Conservation (phyloP, 2,888 invertebrate genomes). For the Dione vanillae region DNA sequence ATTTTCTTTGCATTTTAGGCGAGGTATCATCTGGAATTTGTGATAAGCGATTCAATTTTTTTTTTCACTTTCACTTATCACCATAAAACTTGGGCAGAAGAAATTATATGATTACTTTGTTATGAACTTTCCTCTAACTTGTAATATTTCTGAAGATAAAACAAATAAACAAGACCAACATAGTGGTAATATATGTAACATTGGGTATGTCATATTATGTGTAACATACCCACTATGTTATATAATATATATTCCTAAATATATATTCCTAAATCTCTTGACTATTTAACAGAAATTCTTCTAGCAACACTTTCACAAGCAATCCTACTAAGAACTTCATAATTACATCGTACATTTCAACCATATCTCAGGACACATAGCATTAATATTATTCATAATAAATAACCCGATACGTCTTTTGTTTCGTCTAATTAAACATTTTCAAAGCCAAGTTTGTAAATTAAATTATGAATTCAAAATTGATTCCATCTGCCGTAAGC, state of each 20-base stretch:
- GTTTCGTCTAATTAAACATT: conserved; percentile 66
- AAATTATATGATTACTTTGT: not conserved
- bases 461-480: conserved; percentile 76
- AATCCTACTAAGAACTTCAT: not conserved
- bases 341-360: not conserved
- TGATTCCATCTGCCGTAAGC: conserved; percentile 65
- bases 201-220: too few relatives aligned
- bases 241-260: too few relatives aligned
- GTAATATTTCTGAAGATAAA: too few relatives aligned
- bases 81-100: not conserved
- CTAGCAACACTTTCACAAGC: not conserved
- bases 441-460: conserved; percentile 59
- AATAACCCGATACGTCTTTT: conserved; percentile 50
- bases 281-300: too few relatives aligned
- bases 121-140: not conserved
- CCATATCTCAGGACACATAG: not conserved
- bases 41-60: not conserved
- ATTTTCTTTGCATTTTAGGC: not conserved
- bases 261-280: too few relatives aligned
- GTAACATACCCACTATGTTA: too few relatives aligned
- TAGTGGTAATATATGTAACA: too few relatives aligned
- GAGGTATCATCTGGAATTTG: not conserved
- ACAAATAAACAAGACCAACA: too few relatives aligned
- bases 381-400: conserved; percentile 43
- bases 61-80: not conserved